phyloP scores from a whole-genome alignment of 2,113 vertebrate genomes.

The Talpa occidentalis region DNA sequence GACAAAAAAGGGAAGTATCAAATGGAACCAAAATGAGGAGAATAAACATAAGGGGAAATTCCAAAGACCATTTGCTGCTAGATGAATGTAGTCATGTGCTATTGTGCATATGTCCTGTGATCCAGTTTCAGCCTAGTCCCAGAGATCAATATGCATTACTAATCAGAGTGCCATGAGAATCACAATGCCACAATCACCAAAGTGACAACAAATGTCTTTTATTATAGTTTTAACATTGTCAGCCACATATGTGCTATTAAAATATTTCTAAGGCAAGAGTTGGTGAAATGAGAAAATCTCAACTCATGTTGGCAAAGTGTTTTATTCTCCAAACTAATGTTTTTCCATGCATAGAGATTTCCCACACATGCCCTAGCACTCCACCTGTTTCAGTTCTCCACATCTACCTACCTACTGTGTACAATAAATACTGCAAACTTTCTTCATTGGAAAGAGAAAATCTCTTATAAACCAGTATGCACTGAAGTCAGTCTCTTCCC shows the following conservation, averaged over 20 bases:
- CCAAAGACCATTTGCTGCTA: neutral
- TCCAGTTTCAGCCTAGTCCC: neutral
- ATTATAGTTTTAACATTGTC: neutral
- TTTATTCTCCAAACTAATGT: neutral
- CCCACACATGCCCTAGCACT: too few relatives aligned
- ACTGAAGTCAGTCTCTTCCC: neutral
- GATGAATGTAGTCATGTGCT: neutral
- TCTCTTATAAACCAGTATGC: neutral
- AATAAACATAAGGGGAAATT: slow-evolving; percentile 51
- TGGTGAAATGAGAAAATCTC: neutral
- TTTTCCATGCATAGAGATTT: neutral
- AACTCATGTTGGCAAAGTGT: neutral
- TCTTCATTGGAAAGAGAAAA: neutral
- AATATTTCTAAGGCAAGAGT: neutral
- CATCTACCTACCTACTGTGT: neutral
- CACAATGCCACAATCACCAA: neutral
- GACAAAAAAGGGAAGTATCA: slow-evolving; percentile 25
- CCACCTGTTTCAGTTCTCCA: neutral
- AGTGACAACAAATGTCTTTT: neutral
- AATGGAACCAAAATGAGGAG: neutral
- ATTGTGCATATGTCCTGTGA: neutral
- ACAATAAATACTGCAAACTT: neutral
- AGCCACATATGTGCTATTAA: neutral
- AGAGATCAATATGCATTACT: neutral
- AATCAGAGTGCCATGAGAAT: neutral